Conservation (phyloP, 37 sponge, comb jelly and placozoan species). For the Chondrosia reniformis region DNA sequence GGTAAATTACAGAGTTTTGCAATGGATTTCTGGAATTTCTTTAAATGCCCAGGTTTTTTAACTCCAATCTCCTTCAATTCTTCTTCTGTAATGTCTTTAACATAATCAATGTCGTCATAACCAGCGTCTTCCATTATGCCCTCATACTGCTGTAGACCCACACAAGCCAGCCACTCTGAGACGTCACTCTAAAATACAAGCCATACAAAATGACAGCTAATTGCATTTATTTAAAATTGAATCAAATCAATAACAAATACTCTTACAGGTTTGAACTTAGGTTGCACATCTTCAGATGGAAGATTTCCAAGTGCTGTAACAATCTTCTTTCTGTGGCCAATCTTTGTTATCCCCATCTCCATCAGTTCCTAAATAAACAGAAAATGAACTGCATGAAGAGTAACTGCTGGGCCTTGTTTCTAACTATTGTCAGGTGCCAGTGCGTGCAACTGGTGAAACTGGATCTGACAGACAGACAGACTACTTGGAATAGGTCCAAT, state of each 20-base stretch:
- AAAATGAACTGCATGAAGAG: neutral
- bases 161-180: slow-evolving; percentile 52
- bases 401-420: no score
- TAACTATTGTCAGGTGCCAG: neutral
- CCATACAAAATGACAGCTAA: neutral
- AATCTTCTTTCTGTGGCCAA: slow-evolving; percentile 85
- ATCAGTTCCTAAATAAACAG: slow-evolving; percentile 55
- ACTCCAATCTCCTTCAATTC: slow-evolving; percentile 83
- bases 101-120: slow-evolving; percentile 92
- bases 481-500: no score
- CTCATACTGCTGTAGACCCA: slow-evolving; percentile 58
- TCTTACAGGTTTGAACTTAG: slow-evolving; percentile 66
- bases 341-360: slow-evolving; percentile 77
- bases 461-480: no score
- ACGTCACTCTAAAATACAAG: slow-evolving; percentile 23
- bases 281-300: slow-evolving; percentile 38
- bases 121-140: slow-evolving; percentile 64
- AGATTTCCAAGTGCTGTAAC: slow-evolving; percentile 46
- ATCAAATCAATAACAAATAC: neutral
- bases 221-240: no score
- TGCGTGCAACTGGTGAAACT: no score
- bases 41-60: slow-evolving; percentile 54
- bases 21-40: neutral
- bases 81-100: slow-evolving; percentile 69
- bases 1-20: neutral